Evolutionary conservation across 2,888 invertebrate genomes (phyloP).

Genomic region (Lasioglossum lativentre): DNA sequence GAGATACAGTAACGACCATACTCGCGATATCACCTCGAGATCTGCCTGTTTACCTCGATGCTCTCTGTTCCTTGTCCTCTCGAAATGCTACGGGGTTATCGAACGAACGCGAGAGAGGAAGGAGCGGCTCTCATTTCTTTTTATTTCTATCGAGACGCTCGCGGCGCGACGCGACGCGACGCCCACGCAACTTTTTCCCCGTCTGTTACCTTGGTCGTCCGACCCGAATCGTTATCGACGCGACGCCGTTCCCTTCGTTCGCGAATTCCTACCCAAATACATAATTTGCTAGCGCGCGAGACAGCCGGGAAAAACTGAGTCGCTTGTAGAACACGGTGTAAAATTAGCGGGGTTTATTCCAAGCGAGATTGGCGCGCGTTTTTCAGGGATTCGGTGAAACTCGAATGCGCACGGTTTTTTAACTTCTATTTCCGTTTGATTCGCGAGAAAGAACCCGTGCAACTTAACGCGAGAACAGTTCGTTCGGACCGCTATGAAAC

Average conservation of each 20-base stretch:
- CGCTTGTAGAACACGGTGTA: neutral
- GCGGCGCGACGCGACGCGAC: neutral
- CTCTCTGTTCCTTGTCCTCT: neutral
- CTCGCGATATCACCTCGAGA: conserved; percentile 12
- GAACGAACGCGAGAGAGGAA: conserved; percentile 7
- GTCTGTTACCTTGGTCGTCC: neutral
- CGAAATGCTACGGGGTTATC: conserved; percentile 27
- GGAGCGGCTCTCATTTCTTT: conserved; percentile 8
- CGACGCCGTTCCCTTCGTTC: neutral
- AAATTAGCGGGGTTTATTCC: neutral
- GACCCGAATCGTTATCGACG: neutral
- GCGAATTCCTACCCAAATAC: neutral
- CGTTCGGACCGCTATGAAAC: neutral
- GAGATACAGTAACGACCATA: conserved; percentile 21
- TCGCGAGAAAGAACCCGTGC: neutral
- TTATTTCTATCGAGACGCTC: conserved; percentile 15
- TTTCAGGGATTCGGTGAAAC: neutral
- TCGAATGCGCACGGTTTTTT: neutral
- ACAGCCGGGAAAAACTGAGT: neutral
- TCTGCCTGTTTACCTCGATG: neutral
- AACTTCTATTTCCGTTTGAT: neutral
- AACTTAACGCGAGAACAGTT: neutral
- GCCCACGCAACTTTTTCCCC: conserved; percentile 11
- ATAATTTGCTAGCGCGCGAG: neutral
- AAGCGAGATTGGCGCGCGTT: neutral